Evolutionary conservation across 2,113 vertebrate genomes (phyloP).

Genomic region (Phalacrocorax aristotelis): DNA sequence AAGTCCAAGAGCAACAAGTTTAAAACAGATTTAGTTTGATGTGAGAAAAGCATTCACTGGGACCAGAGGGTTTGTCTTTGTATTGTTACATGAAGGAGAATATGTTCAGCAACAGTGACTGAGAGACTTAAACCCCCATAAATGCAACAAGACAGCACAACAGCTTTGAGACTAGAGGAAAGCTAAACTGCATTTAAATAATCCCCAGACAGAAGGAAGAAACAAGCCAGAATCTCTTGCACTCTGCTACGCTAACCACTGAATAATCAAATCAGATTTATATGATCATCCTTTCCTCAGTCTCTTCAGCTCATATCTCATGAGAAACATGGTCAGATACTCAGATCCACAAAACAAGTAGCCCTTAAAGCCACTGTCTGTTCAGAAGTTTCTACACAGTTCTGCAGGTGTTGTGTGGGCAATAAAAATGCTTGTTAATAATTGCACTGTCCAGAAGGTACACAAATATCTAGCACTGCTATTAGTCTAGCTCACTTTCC

Average conservation of each 20-base stretch:
- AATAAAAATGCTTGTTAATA: background rate
- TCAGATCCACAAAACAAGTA: background rate
- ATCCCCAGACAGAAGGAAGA: background rate
- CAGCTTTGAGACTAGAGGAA: background rate
- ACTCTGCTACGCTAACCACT: background rate
- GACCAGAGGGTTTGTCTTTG: background rate
- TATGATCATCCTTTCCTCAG: background rate
- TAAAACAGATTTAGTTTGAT: background rate
- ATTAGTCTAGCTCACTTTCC: background rate
- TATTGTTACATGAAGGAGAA: background rate
- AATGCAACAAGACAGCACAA: background rate
- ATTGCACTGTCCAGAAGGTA: background rate
- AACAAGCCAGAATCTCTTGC: background rate
- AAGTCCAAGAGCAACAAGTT: background rate
- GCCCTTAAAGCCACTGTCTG: background rate
- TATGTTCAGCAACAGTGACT: background rate
- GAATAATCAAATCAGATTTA: background rate
- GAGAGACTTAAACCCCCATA: background rate
- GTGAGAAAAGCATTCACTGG: background rate
- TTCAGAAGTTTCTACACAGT: background rate
- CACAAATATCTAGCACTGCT: background rate
- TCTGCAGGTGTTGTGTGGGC: background rate
- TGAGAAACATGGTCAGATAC: background rate
- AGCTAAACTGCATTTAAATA: background rate
- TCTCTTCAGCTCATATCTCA: background rate